Evolutionary conservation across 2,797 vertebrate species (phyloP).

Genomic region (Schizothorax lantsangensis): DNA sequence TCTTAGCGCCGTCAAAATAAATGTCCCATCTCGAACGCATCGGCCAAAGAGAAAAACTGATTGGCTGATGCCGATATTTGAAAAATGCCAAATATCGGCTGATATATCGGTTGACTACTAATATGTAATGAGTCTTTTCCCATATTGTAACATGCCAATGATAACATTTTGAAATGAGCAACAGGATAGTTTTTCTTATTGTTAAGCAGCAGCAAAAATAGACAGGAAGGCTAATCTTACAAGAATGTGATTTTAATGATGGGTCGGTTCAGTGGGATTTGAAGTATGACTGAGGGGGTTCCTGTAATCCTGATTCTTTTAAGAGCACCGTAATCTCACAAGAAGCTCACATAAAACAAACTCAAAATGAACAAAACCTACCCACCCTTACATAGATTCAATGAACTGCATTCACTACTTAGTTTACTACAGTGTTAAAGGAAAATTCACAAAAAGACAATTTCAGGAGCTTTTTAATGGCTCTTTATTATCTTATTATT

Average conservation of each 20-base stretch:
- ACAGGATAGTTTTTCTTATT: neutral
- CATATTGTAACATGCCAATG: neutral
- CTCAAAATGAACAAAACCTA: neutral
- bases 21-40: too few relatives aligned
- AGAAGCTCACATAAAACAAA: neutral
- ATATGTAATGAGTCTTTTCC: neutral
- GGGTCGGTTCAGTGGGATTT: slow-evolving; percentile 14
- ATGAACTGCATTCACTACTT: neutral
- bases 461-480: neutral
- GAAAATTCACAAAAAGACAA: neutral
- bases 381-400: neutral
- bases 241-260: slow-evolving; percentile 15
- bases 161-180: slow-evolving; percentile 10
- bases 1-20: too few relatives aligned
- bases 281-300: slow-evolving; percentile 4
- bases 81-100: too few relatives aligned
- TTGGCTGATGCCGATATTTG: too few relatives aligned
- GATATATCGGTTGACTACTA: too few relatives aligned
- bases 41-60: too few relatives aligned
- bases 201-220: slow-evolving; percentile 1
- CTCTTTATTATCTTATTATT: neutral
- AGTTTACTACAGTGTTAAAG: neutral
- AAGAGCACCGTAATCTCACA: neutral
- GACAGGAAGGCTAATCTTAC: neutral
- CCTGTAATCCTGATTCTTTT: neutral